Evolutionary conservation across 2,113 vertebrate genomes (phyloP).

Genomic region (Hemichromis elongatus): DNA sequence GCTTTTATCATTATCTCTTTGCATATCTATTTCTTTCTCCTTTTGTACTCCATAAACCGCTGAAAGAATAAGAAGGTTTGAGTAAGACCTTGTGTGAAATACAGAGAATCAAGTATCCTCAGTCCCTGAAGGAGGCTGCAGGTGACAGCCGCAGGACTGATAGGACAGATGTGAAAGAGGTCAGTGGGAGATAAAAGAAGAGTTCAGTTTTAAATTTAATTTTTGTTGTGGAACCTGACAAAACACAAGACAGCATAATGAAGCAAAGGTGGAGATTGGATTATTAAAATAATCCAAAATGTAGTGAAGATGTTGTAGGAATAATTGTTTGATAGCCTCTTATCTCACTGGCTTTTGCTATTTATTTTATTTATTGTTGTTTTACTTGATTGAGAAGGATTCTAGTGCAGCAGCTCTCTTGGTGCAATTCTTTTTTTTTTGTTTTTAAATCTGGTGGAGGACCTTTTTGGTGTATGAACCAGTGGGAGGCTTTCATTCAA

Average conservation of each 20-base stretch:
- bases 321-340: neutral
- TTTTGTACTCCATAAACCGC: neutral
- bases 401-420: neutral
- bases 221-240: neutral
- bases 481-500: neutral
- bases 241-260: neutral
- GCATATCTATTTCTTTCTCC: neutral
- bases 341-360: neutral
- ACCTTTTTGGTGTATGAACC: neutral
- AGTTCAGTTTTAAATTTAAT: neutral
- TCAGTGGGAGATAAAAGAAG: neutral
- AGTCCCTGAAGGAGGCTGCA: neutral
- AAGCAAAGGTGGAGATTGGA: neutral
- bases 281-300: neutral
- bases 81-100: neutral
- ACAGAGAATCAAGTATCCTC: neutral
- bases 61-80: neutral
- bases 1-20: neutral
- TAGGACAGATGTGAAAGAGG: neutral
- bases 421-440: too few species aligned
- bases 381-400: neutral
- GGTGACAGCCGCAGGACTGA: neutral
- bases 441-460: rapidly evolving
- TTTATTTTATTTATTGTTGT: neutral
- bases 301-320: neutral